Conservation (phyloP, 35 echinoderm and acorn worm genomes). For the Lytechinus pictus region DNA sequence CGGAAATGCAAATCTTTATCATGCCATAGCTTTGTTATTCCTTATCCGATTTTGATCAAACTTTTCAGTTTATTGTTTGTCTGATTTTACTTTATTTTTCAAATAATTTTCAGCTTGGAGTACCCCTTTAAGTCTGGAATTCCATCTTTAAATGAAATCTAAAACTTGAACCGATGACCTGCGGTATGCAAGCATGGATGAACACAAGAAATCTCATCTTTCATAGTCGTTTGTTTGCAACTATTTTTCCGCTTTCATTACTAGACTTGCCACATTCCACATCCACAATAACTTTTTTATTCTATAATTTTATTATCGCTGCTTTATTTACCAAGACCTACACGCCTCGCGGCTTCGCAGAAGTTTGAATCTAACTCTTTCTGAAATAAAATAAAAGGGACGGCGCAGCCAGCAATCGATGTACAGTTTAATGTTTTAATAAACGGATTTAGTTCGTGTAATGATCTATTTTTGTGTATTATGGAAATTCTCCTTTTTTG, state of each 20-base stretch:
- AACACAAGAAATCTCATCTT: neutral
- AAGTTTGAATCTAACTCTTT: neutral
- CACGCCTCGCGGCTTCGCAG: neutral
- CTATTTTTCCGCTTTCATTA: neutral
- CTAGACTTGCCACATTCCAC: neutral
- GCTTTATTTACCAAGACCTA: neutral
- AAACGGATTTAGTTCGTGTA: too few species aligned
- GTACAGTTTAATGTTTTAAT: too few species aligned
- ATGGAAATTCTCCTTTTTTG: too few species aligned
- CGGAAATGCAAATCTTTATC: too few species aligned
- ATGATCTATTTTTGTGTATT: too few species aligned
- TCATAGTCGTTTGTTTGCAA: conserved; percentile 11
- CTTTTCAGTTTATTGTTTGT: too few species aligned
- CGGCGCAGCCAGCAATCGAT: too few species aligned
- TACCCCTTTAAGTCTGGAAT: neutral
- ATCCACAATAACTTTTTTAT: neutral
- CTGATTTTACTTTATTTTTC: too few species aligned
- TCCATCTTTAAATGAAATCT: neutral
- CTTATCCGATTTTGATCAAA: too few species aligned
- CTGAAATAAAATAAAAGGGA: too few species aligned
- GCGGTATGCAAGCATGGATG: neutral
- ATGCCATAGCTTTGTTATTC: too few species aligned
- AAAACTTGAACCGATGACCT: neutral
- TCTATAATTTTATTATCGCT: neutral
- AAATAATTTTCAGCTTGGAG: neutral